phyloP scores from a whole-genome alignment of 2,888 invertebrate species.

The Chirona hameri region DNA sequence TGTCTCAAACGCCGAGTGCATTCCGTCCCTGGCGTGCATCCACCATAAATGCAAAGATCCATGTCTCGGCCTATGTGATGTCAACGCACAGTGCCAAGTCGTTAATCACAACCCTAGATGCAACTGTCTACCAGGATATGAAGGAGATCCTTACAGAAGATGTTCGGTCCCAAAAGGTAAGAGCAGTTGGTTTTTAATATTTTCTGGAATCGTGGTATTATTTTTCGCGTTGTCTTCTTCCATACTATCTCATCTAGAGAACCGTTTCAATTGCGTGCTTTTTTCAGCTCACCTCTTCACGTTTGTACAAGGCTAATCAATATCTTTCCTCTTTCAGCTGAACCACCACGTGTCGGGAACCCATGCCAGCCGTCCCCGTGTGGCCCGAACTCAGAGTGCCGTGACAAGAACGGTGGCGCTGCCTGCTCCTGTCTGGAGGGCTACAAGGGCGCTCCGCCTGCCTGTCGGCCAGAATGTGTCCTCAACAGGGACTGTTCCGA shows the following conservation, averaged over 20 bases:
- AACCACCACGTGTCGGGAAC: conserved; percentile 45
- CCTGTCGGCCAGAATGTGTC: too few relatives aligned
- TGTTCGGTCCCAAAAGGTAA: conserved; percentile 57
- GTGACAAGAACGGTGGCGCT: conserved; percentile 42
- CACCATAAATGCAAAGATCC: conserved; percentile 71
- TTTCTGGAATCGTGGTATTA: not conserved
- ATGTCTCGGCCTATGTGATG: conserved; percentile 55
- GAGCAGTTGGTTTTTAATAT: not conserved
- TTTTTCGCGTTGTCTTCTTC: too few relatives aligned
- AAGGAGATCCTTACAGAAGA: conserved; percentile 64
- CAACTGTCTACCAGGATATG: conserved; percentile 68
- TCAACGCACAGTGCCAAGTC: conserved; percentile 52
- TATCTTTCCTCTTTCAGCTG: not conserved
- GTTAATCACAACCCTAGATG: conserved; percentile 49
- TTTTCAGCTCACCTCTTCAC: not conserved
- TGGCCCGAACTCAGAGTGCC: conserved; percentile 71
- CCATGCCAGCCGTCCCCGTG: conserved; percentile 63
- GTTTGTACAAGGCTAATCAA: not conserved
- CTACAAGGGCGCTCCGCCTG: too few relatives aligned
- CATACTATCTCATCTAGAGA: too few relatives aligned
- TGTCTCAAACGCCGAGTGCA: conserved; percentile 71
- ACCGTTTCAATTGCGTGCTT: not conserved
- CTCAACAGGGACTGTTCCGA: conserved; percentile 65
- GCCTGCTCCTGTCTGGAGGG: too few relatives aligned
- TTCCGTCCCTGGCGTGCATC: conserved; percentile 67